phyloP scores from a whole-genome alignment of 2,113 vertebrate genomes.

The Notarius quadriscutis region DNA sequence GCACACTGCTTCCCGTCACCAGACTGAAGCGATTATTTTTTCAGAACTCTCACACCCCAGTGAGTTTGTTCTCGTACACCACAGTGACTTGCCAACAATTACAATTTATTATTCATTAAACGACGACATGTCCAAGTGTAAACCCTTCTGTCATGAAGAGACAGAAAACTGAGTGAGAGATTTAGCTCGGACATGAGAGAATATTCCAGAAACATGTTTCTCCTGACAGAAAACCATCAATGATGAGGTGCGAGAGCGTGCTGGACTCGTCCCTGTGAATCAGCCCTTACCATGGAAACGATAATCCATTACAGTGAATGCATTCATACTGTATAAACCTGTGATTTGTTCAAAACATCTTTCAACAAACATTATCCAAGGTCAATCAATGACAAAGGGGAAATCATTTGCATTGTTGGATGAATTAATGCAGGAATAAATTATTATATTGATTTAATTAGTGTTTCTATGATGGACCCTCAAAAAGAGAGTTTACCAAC shows the following conservation, averaged over 20 bases:
- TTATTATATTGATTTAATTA: neutral
- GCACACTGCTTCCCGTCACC: too few species aligned
- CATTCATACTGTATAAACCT: neutral
- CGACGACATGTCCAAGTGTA: too few species aligned
- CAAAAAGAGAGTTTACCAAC: neutral
- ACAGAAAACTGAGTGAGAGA: too few species aligned
- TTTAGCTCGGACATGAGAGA: too few species aligned
- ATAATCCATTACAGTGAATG: neutral
- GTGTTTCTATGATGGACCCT: neutral
- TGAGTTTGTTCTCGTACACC: too few species aligned
- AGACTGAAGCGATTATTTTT: too few species aligned
- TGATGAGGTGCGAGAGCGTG: too few species aligned
- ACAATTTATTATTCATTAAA: too few species aligned
- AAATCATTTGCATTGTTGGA: neutral
- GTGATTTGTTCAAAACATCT: neutral
- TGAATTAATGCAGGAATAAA: too few species aligned
- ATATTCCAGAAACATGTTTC: neutral
- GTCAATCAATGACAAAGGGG: neutral
- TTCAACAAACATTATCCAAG: neutral
- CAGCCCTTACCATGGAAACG: neutral
- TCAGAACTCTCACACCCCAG: too few species aligned
- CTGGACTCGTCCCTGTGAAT: neutral
- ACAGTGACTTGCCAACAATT: too few species aligned
- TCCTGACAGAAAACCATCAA: neutral
- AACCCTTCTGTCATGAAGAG: too few species aligned